Evolutionary conservation across 2,797 vertebrate genomes (phyloP).

Genomic region (Spinus olivaceus): DNA sequence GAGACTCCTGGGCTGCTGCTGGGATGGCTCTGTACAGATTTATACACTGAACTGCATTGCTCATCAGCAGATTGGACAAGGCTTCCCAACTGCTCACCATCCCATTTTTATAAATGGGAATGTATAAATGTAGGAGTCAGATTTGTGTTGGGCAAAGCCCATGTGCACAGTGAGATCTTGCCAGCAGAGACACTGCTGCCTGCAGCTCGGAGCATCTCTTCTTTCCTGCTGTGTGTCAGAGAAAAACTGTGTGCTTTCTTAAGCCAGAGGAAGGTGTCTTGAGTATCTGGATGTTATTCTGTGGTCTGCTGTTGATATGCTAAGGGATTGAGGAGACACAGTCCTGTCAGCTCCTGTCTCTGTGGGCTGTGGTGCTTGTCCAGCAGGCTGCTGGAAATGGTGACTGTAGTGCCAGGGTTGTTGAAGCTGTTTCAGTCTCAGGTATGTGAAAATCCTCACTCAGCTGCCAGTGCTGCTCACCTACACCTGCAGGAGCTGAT

Average conservation of each 20-base stretch:
- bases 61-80: neutral
- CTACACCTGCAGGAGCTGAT: neutral
- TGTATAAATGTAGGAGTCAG: neutral
- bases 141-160: neutral
- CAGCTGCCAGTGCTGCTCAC: neutral
- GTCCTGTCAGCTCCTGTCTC: neutral
- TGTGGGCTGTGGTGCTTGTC: neutral
- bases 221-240: neutral
- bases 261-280: neutral
- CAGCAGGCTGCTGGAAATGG: neutral
- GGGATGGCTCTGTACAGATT: neutral
- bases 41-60: neutral
- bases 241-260: neutral
- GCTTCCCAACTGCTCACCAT: neutral
- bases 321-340: neutral
- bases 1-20: neutral
- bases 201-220: neutral
- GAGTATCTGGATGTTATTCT: neutral
- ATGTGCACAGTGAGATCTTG: neutral
- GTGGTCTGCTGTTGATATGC: neutral
- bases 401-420: fast-evolving
- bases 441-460: neutral
- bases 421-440: neutral
- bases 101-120: neutral
- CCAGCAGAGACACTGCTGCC: neutral